Percentiles rank a stretch among this genome's conserved stretches.
Conservation (phyloP, 2,113 vertebrate genomes). For the Phodopus roborovskii region DNA sequence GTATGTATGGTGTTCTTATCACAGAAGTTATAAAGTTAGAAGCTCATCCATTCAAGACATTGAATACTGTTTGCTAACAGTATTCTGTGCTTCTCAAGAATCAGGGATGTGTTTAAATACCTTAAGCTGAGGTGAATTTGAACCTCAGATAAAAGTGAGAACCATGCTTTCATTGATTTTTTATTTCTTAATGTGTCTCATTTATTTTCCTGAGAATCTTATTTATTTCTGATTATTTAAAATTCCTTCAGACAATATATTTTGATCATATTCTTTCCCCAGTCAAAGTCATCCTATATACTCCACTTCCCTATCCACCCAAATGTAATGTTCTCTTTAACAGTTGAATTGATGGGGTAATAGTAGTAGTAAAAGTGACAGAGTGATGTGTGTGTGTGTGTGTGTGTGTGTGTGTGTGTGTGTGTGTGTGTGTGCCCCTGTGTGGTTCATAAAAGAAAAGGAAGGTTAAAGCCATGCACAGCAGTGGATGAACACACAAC, state of each 20-base stretch:
- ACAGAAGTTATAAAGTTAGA: background rate
- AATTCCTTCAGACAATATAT: background rate
- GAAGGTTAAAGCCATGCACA: background rate
- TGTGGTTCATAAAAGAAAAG: background rate
- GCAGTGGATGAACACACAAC: background rate
- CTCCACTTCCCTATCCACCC: background rate
- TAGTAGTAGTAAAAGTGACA: background rate
- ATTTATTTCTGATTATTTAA: background rate
- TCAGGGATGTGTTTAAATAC: background rate
- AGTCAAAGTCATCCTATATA: background rate
- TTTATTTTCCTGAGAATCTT: background rate
- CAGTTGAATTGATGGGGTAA: background rate
- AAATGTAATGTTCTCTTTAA: background rate
- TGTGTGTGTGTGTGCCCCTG: too few relatives aligned
- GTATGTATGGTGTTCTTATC: background rate
- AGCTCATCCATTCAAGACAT: background rate
- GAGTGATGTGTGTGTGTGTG: background rate
- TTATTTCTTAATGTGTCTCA: background rate
- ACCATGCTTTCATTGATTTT: too few relatives aligned
- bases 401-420: background rate
- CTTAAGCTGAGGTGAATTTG: background rate
- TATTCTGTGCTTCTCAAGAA: background rate
- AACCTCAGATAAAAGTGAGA: background rate
- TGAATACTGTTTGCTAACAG: background rate
- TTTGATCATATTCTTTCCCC: background rate